Base-by-base conservation (phyloP, 2,113 vertebrate species). In the Mobula birostris region DNA sequence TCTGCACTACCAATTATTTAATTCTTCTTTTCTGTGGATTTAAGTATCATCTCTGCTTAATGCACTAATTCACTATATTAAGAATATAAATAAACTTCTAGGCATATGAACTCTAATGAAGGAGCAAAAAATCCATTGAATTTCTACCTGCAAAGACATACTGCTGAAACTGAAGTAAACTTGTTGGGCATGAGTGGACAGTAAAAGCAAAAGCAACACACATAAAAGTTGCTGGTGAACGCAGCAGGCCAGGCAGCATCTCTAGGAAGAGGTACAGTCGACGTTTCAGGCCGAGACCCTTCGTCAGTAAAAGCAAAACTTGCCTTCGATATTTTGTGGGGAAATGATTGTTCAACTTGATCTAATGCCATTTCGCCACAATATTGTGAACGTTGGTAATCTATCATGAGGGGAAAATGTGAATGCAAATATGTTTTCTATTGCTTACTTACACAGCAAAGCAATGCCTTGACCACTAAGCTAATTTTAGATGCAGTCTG, bases 51-150 rank as follows among this genome's bases (percentile, higher is more conserved):
- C 70, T 5, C 40, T 74, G 21, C 48, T 27, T 5, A 74, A 74
- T 74, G 17, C 56, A 14, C 66, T 76, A 70, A 93, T 93, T 76
- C 40, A 21, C 24, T 93, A 4, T 56, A 48, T 56, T 74, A 74
- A 93, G 70, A 93, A 93, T 56, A 9, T 74, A 76, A 76, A 93
- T 74, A 93, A 74, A 76, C 40, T 32, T 93, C 72, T 21, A 74
- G 68, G 29, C 40, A 48, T 36, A 68, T 68, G 32, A 68, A 90
- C 87, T 93, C 66, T 40, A 93, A 12, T 36, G 63, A 93, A 93
- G 66, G 40, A 93, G 72, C 63, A 48, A 70, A 48, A 74, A 48
- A 70, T 11, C 24, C 8, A 74, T 74, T 72, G 32, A 74, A 74
- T 93, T 93, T 93, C 70, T 74, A 74, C 19, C n/a, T 36, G 17